These are phyloP conservation scores for Aegithalos caudatus DNA, from an alignment of 2,113 vertebrate species.

Conservation along the genomic window DNA sequence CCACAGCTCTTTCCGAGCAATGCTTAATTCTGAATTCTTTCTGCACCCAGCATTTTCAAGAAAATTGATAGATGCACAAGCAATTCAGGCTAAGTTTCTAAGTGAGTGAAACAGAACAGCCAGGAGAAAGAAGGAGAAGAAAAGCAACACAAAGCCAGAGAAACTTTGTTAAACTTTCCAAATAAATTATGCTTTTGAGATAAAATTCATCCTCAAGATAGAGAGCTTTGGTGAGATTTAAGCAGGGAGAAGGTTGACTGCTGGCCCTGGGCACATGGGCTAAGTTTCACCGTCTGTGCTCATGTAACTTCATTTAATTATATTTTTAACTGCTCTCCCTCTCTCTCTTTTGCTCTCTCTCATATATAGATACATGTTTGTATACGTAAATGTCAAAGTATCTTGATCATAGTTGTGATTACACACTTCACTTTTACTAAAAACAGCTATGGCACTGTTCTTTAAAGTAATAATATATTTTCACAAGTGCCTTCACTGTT, in stretches of 20 bases:
- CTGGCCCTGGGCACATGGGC: not conserved
- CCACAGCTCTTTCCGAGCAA: slow-evolving; percentile 22
- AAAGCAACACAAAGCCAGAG: not conserved
- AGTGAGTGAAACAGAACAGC: not conserved
- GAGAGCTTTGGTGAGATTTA: not conserved
- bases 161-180: not conserved
- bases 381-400: slow-evolving; percentile 53
- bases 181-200: not conserved
- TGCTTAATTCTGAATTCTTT: slow-evolving; percentile 43
- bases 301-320: not conserved
- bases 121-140: not conserved
- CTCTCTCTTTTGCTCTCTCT: not conserved
- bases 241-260: not conserved
- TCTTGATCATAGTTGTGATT: slow-evolving; percentile 72
- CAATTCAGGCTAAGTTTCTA: not conserved
- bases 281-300: not conserved
- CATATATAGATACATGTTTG: not conserved
- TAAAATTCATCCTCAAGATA: not conserved
- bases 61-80: not conserved
- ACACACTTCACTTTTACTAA: slow-evolving; percentile 51
- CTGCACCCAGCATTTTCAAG: not conserved
- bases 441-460: slow-evolving; percentile 70
- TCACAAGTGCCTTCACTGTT: slow-evolving; percentile 67
- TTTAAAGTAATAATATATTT: slow-evolving; percentile 80
- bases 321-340: not conserved